A percentile compares a stretch with the other conserved stretches of the same genome.
These are phyloP conservation scores for Venturia canescens DNA, from an alignment of 1,140 invertebrate species.

Conservation along the genomic window DNA sequence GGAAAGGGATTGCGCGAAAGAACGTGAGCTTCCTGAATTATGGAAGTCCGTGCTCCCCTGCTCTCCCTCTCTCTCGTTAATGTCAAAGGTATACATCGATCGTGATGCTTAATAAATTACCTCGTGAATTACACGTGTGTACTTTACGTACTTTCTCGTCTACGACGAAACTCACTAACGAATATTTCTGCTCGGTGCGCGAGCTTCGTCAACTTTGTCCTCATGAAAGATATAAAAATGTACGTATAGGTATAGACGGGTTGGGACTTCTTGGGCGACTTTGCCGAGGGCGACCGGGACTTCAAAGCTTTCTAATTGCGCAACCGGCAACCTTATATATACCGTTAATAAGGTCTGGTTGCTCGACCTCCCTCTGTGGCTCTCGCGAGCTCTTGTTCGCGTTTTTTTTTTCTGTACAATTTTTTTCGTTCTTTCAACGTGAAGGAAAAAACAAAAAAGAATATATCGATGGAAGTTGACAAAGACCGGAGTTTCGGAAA, in stretches of 20 bases:
- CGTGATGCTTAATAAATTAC: slow-evolving; percentile 26
- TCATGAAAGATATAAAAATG: not conserved
- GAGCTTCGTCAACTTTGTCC: not conserved
- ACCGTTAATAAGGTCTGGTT: slow-evolving; percentile 48
- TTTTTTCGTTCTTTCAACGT: not conserved
- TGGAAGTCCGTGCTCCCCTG: not conserved
- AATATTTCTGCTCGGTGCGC: not conserved
- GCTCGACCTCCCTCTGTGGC: slow-evolving; percentile 10
- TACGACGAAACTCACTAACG: slow-evolving; percentile 7
- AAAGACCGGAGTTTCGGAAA: no score
- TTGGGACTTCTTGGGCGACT: not conserved
- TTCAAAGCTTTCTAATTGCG: slow-evolving; percentile 48
- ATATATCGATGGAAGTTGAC: no score
- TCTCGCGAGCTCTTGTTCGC: not conserved
- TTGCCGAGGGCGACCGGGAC: not conserved
- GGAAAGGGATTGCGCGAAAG: not conserved
- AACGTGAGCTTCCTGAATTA: not conserved
- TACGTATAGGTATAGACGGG: not conserved
- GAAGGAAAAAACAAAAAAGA: not conserved
- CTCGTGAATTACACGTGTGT: not conserved
- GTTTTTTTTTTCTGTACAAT: not conserved
- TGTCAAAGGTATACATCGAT: slow-evolving; percentile 22
- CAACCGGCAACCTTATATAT: slow-evolving; percentile 30
- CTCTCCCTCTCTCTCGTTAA: slow-evolving; percentile 18
- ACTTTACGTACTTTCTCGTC: not conserved